These are phyloP conservation scores for Ptychobarbus kaznakovi DNA, from an alignment of 2,797 vertebrate genomes.

Conservation along the genomic window DNA sequence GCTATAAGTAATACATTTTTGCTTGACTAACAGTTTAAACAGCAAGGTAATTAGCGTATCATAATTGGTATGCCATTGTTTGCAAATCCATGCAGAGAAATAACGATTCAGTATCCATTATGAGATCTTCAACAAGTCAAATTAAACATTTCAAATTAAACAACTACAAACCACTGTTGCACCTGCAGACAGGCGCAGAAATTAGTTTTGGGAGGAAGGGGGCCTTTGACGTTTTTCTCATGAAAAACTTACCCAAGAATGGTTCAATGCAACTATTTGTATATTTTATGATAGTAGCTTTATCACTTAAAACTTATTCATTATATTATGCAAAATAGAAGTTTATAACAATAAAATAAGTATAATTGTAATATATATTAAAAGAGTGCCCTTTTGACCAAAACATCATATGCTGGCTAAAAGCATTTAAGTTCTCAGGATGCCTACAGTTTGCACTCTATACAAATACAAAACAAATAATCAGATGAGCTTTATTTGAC, in stretches of 20 bases:
- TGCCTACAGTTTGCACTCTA: neutral
- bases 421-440: neutral
- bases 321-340: neutral
- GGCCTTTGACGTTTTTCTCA: neutral
- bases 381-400: neutral
- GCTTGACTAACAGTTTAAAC: constrained; percentile 43
- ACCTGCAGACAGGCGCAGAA: neutral
- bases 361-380: neutral
- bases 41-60: constrained; percentile 55
- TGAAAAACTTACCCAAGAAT: neutral
- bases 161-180: constrained; percentile 38
- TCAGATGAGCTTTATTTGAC: too few species aligned
- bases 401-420: neutral
- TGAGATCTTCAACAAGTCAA: constrained; percentile 38
- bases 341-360: neutral
- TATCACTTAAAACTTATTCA: neutral
- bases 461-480: too few species aligned
- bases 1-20: neutral
- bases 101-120: constrained; percentile 26
- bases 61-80: constrained; percentile 55
- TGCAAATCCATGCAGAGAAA: constrained; percentile 52
- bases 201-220: constrained; percentile 33
- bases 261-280: neutral
- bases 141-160: constrained; percentile 52
- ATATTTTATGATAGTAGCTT: neutral